Base-by-base conservation (phyloP, 2,113 vertebrate species). In the Thymallus thymallus region DNA sequence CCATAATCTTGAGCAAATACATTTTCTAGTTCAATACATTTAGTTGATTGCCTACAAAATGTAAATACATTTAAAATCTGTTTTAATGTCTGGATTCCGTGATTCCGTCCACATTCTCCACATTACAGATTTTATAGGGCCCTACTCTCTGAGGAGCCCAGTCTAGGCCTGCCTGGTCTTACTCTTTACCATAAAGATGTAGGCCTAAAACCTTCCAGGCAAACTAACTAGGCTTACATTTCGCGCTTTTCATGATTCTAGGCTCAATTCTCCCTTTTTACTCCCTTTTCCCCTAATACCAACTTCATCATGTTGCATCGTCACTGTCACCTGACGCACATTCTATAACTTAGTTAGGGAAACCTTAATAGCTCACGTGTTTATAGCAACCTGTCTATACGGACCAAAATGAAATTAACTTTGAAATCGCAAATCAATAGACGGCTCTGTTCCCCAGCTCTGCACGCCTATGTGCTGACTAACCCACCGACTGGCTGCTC, bases 371-470 rank as follows among this genome's bases (percentile, higher is more conserved):
- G 18, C 56, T 22, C 56, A 58, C 6, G 18, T 10, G 18, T 60
- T 22, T 6, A 7, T 23, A 10, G 20, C 23, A 64, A 14, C 22
- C 62, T 29, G 10, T 30, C 23, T 82, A 32, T 32, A 35, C 32
- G 30, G 32, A 9, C 73, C 32, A n/a, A 45, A 81, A 74, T 78
- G 67, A 74, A 84, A 83, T 80, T 18, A 81, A 76, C 61, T 12
- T 22, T 13, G 24, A 75, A 51, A 29, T 61, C 29, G 26, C 64
- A 61, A 20, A 24, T 75, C 67, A 58, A 58, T 68, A 30, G 24
- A 20, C 72, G 61, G 68, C 3, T 73, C 84, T 85, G 84, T 84
- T 84, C 73, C 80, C 76, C 77, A 70, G 30, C 20, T 69, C 66
- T 72, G 60, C 70, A 68, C 71, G 23, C 13, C 16, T 1, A 51